These are phyloP conservation scores for Sicus ferrugineus DNA, from an alignment of 2,888 invertebrate species.

Conservation along the genomic window DNA sequence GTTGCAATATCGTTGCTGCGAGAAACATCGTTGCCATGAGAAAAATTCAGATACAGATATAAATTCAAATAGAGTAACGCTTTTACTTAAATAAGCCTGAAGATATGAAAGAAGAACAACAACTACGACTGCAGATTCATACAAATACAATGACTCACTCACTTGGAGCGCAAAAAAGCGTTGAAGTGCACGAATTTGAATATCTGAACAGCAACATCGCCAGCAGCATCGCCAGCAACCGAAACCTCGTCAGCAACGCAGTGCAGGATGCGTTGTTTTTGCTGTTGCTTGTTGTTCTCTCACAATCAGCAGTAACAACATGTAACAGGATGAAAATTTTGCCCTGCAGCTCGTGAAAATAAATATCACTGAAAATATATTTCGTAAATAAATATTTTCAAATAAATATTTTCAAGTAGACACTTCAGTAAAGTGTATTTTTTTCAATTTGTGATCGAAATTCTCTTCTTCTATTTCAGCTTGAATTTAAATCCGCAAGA, in stretches of 20 bases:
- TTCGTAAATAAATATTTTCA: too few relatives aligned
- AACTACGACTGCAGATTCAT: too few relatives aligned
- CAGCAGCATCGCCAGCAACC: neutral
- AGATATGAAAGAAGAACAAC: neutral
- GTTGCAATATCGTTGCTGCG: too few relatives aligned
- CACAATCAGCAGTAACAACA: neutral
- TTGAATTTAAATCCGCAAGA: neutral
- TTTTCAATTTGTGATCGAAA: neutral
- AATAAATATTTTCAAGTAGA: too few relatives aligned
- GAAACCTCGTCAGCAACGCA: neutral
- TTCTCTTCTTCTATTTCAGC: neutral
- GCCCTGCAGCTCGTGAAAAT: too few relatives aligned
- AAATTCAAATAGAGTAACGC: neutral
- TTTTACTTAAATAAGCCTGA: neutral
- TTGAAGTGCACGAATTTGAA: neutral
- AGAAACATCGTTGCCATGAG: too few relatives aligned
- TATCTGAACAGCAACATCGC: neutral
- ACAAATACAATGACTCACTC: neutral
- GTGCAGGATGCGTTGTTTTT: neutral
- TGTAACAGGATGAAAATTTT: neutral
- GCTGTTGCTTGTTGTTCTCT: neutral
- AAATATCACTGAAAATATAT: too few relatives aligned
- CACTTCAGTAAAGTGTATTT: neutral
- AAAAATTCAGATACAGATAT: neutral
- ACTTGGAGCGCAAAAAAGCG: neutral